Percentiles rank a stretch among this genome's conserved stretches.
Conservation (phyloP, 2,888 invertebrate species). For the Leptinotarsa haldemani region DNA sequence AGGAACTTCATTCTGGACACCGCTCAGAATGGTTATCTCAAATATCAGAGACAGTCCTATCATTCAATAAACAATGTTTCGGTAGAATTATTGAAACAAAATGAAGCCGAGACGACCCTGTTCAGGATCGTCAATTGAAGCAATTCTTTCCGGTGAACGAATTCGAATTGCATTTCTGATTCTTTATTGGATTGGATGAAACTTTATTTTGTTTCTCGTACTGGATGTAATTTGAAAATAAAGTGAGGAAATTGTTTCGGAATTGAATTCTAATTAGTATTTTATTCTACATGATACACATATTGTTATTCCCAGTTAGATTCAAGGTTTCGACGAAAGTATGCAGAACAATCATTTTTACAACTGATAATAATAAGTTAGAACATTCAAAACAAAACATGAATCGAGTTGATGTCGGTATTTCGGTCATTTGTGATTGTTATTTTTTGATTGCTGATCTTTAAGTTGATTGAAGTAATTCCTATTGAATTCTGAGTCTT, state of each 20-base stretch:
- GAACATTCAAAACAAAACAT: too few species aligned
- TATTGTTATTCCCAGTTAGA: not conserved
- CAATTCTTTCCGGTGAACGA: constrained; percentile 3
- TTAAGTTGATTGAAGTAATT: too few species aligned
- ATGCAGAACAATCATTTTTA: too few species aligned
- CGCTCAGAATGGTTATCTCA: too few species aligned
- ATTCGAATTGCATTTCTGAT: constrained; percentile 24
- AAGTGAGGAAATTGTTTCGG: not conserved
- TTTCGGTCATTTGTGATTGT: too few species aligned
- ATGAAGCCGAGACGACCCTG: not conserved
- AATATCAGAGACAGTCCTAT: too few species aligned
- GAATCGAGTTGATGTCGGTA: too few species aligned
- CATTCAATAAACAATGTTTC: not conserved
- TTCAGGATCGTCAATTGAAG: not conserved
- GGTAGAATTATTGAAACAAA: not conserved
- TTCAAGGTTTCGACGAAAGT: not conserved
- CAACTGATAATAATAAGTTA: too few species aligned
- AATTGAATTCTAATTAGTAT: constrained; percentile 7
- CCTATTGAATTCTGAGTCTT: too few species aligned
- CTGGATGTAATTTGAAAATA: constrained; percentile 1
- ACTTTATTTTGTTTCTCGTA: constrained; percentile 23
- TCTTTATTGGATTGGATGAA: constrained; percentile 19
- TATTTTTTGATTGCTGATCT: too few species aligned
- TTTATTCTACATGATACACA: not conserved
- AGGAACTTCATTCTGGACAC: too few species aligned